Evolutionary conservation across 2,113 vertebrate genomes (phyloP), one percentile per base, ranked within the genome.

Genomic region (Lonchura striata): DNA sequence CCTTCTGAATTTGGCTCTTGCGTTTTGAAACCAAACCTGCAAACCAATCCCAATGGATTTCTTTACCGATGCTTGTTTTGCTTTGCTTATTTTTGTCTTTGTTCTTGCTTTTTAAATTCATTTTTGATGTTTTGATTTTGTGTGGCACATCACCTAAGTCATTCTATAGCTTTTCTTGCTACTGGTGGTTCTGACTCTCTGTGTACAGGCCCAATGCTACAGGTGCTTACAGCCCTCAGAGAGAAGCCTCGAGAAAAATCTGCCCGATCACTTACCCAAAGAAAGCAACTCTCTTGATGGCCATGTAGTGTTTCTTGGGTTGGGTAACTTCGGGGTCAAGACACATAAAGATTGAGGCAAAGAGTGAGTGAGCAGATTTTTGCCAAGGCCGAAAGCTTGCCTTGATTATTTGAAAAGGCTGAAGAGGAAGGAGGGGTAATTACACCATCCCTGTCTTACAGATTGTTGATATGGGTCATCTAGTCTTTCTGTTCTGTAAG

Each of bases 21-120:
- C 99, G 98, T 99, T 99, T 99, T 99, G 99, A 99, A 99, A 99
- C 99, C 99, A 99, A 99, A 99, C 99, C 99, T 99, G 99, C 99
- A 99, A 99, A 99, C 99, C 99, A 99, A 99, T 99, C 99, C 99
- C 99, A 99, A 94, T 79, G 94, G 97, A 98, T 98, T 98, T 98
- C 99, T 99, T 99, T 99, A 99, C 99, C 99, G 98, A 98, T 97
- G 97, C 95, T 98, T 97, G 91, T 68, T 94, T 96, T 93, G 69
- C 59, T 96, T 86, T 91, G 70, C 66, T 94, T 84, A 56, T 50
- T 86, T 91, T 79, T 86, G 94, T 85, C 57, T 89, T 84, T 96
- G 52, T 72, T 86, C 76, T 77, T 79, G 72, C 35, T 90, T 76
- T 42, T 85, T 90, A 54, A 88, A 81, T 71, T 86, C 30, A 64